phyloP scores from a whole-genome alignment of 2,113 vertebrate species.

The Nothobranchius furzeri region DNA sequence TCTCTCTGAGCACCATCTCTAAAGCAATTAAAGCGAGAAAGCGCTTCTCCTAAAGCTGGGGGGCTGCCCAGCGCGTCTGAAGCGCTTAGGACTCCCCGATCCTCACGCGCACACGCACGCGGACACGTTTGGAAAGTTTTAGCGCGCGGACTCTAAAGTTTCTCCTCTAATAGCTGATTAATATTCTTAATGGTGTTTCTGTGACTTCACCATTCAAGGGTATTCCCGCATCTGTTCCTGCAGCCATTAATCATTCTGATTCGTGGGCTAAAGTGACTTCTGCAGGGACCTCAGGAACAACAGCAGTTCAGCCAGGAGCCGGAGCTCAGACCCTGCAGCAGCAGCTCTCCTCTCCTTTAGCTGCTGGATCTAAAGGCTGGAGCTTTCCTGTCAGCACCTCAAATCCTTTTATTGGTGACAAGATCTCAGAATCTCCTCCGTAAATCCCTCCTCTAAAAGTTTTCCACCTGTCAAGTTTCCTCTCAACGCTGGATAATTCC shows the following conservation, averaged over 20 bases:
- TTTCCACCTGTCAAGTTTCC: constrained; percentile 74
- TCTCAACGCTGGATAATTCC: constrained; percentile 71
- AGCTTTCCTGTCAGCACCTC: constrained; percentile 66
- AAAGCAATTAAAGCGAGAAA: constrained; percentile 98
- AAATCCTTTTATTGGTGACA: constrained; percentile 75
- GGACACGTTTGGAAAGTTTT: no score
- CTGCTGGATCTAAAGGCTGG: constrained; percentile 78
- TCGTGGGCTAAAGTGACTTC: constrained; percentile 95
- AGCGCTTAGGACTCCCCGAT: constrained; percentile 74
- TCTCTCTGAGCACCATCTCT: constrained; percentile 94
- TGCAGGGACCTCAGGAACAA: constrained; percentile 95
- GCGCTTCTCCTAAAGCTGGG: constrained; percentile 91
- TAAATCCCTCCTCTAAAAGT: constrained; percentile 78
- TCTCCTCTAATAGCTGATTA: constrained; percentile 86
- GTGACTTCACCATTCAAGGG: constrained; percentile 87
- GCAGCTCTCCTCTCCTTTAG: constrained; percentile 50
- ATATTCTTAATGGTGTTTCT: constrained; percentile 89
- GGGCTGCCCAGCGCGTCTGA: constrained; percentile 89
- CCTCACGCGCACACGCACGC: constrained; percentile 33
- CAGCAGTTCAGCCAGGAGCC: constrained; percentile 97
- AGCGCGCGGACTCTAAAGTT: constrained; percentile 20
- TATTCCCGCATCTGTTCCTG: constrained; percentile 96
- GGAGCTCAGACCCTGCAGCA: constrained; percentile 91
- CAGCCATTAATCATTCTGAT: constrained; percentile 99
- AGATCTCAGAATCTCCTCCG: constrained; percentile 72